A percentile compares a stretch with the other conserved stretches of the same genome.
Conservation (phyloP, 2,113 vertebrate genomes). For the Amia ocellicauda region DNA sequence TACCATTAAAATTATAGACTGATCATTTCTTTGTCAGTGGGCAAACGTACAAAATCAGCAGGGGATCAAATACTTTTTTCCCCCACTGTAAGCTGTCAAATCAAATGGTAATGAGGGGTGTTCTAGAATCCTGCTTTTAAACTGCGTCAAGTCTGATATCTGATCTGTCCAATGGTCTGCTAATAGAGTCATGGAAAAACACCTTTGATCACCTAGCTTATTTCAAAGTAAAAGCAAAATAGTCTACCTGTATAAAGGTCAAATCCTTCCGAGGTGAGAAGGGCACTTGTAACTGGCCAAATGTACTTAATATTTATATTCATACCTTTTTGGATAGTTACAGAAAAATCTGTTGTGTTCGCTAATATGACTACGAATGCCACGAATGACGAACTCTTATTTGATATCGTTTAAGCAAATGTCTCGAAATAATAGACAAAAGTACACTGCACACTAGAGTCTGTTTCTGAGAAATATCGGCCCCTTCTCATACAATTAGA, state of each 20-base stretch:
- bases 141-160: background rate
- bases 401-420: background rate
- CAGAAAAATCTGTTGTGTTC: background rate
- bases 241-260: too few species aligned
- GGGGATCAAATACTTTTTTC: too few species aligned
- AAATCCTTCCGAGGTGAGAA: too few species aligned
- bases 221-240: background rate
- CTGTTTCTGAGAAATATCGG: background rate
- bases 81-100: conserved; percentile 28
- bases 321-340: background rate
- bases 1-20: too few species aligned
- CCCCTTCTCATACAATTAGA: background rate
- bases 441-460: background rate
- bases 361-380: background rate
- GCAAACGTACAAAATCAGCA: too few species aligned
- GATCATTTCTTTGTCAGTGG: too few species aligned
- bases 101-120: conserved; percentile 3
- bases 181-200: background rate
- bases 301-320: too few species aligned
- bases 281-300: too few species aligned
- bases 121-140: background rate
- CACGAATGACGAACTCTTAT: background rate
- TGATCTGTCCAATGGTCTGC: background rate
- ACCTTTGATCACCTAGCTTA: background rate
- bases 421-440: background rate